A percentile compares a stretch with the other conserved stretches of the same genome.
These are phyloP conservation scores for Etheostoma perlongum DNA, from an alignment of 2,797 vertebrate genomes.

Conservation along the genomic window DNA sequence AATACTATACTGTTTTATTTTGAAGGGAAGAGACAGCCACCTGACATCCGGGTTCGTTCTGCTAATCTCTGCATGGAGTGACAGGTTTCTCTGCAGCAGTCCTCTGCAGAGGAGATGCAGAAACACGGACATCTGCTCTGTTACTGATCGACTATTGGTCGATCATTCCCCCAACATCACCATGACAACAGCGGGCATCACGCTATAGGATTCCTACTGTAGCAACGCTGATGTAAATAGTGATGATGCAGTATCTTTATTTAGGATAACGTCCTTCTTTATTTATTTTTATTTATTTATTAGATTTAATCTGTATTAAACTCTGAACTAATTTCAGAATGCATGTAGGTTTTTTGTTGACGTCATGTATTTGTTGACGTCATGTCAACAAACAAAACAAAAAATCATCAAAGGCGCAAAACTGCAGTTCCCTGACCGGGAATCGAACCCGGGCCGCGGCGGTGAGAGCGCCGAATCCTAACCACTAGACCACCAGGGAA, in stretches of 20 bases:
- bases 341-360: no score
- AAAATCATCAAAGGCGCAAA: neutral
- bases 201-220: neutral
- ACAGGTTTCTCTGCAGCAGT: constrained; percentile 39
- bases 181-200: neutral
- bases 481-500: constrained; percentile 86
- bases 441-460: constrained; percentile 81
- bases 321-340: no score
- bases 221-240: no score
- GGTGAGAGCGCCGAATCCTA: constrained; percentile 85
- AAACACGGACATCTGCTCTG: neutral
- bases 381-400: no score
- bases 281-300: no score
- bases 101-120: constrained; percentile 52
- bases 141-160: neutral
- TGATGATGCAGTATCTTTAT: fast-evolving
- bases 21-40: constrained; percentile 15
- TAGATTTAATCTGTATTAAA: no score
- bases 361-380: no score
- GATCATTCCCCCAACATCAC: neutral
- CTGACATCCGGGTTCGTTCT: constrained; percentile 7
- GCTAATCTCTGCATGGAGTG: neutral
- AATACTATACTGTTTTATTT: constrained; percentile 27
- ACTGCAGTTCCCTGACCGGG: constrained; percentile 76
- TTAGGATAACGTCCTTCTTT: no score